Evolutionary conservation across 92 coral and sea anemone genomes (phyloP), one percentile per base, ranked within the genome.

Genomic region (Zoanthus sociatus): DNA sequence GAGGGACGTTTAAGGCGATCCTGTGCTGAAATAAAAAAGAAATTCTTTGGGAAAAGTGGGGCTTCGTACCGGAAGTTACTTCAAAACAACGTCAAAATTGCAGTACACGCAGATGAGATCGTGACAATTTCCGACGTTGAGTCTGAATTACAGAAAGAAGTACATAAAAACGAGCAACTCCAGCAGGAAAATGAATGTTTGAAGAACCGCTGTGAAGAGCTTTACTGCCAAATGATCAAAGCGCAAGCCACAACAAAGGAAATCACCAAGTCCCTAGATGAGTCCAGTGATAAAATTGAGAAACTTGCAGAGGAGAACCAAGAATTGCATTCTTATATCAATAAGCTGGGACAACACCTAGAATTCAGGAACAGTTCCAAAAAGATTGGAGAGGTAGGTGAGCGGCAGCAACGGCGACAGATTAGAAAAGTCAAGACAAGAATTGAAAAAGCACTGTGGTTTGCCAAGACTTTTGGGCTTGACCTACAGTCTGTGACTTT

Each of bases 371-470:
- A 64, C 71, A 64, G 56, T 51, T 17, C 37, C 44, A 31, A 31
- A 69, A 78, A 84, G 60, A 76, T 76, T 17, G 82, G 82, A 84
- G 85, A 51, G 56, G 56, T 51, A 51, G 56, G 56, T 51, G 56
- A 51, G 56, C 56, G 56, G 56, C 56, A 51, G 56, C 56, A 84
- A 50, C 86, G 92, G 66, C 89, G 78, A 56, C 85, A 89, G 70
- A 85, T 76, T 51, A 77, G 86, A 42, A 74, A 75, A 26, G 26
- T 26, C 26, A 26, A 26, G 26, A 26, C 26, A 26, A 26, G 26
- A 26, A 26, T 26, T 26, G 92, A 89, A 61, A 84, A 84, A 64
- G 56, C 89, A 66, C 64, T 90, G 8, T 90, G 92, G 89, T 90
- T 90, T 71, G 90, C 90, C 5, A 71, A 76, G 58, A 66, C 90